Conservation (phyloP, 2,888 invertebrate species). For the Drosophila emarginata region DNA sequence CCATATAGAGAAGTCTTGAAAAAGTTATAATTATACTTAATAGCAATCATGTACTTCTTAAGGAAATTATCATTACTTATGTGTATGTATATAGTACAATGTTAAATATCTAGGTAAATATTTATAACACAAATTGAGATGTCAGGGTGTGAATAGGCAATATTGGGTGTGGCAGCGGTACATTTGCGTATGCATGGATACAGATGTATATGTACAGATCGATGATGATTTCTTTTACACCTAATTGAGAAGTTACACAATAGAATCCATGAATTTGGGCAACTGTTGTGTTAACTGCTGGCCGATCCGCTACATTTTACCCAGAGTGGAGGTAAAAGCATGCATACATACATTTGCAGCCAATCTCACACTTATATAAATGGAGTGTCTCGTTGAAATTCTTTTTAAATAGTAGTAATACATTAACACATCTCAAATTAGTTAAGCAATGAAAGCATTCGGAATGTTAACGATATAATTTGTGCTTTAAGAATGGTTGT, state of each 20-base stretch:
- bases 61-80: neutral
- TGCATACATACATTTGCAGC: constrained; percentile 7
- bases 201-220: constrained; percentile 17
- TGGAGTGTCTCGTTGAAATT: constrained; percentile 30
- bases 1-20: neutral
- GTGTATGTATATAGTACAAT: constrained; percentile 1
- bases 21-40: constrained; percentile 8
- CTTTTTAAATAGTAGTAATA: constrained; percentile 28
- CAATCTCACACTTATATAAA: constrained; percentile 9
- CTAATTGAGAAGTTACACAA: constrained; percentile 40
- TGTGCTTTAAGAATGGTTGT: constrained; percentile 19
- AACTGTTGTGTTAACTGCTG: constrained; percentile 20
- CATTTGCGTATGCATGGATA: constrained; percentile 7
- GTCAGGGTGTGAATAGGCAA: constrained; percentile 26
- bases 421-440: constrained; percentile 36
- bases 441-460: constrained; percentile 15
- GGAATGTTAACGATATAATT: constrained; percentile 16
- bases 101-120: constrained; percentile 8
- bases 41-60: constrained; percentile 2
- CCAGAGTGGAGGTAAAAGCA: constrained; percentile 2
- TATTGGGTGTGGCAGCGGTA: constrained; percentile 11
- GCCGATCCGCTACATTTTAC: constrained; percentile 18
- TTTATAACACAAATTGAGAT: constrained; percentile 28
- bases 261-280: constrained; percentile 36
- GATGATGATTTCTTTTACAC: constrained; percentile 37